Evolutionary conservation across 2,113 vertebrate species (phyloP).

Genomic region (Triplophysa tibetana): DNA sequence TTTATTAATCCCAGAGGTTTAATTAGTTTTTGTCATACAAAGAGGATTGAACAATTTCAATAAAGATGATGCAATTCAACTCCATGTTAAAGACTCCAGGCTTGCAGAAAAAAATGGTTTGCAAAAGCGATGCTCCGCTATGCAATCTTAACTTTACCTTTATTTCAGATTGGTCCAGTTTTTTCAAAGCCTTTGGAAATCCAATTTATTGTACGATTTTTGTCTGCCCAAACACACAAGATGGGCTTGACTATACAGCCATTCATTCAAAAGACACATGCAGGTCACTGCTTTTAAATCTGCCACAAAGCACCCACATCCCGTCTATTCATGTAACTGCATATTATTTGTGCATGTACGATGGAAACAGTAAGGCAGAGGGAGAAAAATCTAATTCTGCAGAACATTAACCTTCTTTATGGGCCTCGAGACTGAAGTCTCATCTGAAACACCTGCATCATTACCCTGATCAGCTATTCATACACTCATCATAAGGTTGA

Average conservation of each 20-base stretch:
- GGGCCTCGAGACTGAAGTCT: not conserved
- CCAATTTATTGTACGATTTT: no score
- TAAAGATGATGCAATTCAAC: no score
- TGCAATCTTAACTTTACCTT: no score
- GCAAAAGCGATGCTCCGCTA: no score
- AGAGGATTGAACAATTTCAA: no score
- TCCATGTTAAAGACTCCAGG: no score
- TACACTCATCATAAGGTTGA: not conserved
- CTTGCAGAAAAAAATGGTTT: no score
- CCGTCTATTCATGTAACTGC: not conserved
- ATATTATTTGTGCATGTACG: not conserved
- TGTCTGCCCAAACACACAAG: no score
- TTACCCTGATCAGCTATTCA: conserved; percentile 10
- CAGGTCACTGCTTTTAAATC: not conserved
- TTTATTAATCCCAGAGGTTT: no score
- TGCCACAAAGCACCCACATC: not conserved
- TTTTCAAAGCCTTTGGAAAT: no score
- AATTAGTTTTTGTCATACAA: no score
- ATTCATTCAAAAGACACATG: not conserved
- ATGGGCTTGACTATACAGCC: not conserved
- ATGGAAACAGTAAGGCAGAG: not conserved
- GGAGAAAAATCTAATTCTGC: not conserved
- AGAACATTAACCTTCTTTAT: conserved; percentile 36
- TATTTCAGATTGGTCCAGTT: no score
- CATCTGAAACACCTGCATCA: conserved; percentile 31